phyloP scores from a whole-genome alignment of 2,113 vertebrate species.

The Tichodroma muraria region DNA sequence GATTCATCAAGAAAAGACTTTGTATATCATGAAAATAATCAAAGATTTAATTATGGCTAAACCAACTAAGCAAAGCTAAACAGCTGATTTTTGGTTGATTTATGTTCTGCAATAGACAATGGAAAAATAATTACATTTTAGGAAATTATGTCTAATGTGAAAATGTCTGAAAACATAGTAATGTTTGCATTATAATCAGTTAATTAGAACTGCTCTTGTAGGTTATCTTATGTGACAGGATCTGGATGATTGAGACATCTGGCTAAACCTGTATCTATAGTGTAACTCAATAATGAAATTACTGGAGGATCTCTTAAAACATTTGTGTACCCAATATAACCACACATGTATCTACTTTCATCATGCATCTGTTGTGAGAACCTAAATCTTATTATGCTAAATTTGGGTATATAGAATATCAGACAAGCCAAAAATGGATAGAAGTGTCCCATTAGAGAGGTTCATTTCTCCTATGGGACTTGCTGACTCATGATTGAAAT shows the following conservation, averaged over 20 bases:
- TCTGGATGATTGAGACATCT: background rate
- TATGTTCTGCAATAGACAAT: background rate
- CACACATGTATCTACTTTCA: background rate
- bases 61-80: conserved; percentile 1
- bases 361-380: background rate
- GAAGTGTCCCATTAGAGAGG: background rate
- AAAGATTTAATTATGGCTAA: background rate
- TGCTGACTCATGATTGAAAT: conserved; percentile 22
- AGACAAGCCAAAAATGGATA: background rate
- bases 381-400: background rate
- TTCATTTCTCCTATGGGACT: background rate
- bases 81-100: background rate
- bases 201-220: background rate
- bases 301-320: background rate
- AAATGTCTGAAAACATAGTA: background rate
- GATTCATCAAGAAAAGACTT: background rate
- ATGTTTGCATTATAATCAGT: background rate
- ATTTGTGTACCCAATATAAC: background rate
- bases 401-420: background rate
- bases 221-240: background rate
- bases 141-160: background rate
- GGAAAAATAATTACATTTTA: background rate
- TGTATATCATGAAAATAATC: conserved; percentile 19
- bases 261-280: background rate
- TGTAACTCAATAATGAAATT: background rate